Evolutionary conservation across 2,888 invertebrate species (phyloP), one percentile per base, ranked within the genome.

Genomic region (Rhabditoides inermis): DNA sequence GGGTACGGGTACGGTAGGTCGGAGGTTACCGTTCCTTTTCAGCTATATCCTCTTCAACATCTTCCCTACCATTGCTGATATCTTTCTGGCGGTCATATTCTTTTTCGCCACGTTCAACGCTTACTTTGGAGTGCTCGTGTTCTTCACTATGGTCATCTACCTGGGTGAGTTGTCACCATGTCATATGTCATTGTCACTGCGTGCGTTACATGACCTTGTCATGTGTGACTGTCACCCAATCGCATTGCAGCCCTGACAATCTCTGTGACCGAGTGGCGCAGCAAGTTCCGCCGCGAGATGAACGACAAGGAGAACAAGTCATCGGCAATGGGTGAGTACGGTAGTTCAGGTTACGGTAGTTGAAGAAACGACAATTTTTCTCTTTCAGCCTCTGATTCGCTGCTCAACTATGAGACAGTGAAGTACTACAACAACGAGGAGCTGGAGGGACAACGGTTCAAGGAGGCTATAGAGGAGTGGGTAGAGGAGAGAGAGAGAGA

Each of bases 401-500:
- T 98, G 49, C 82, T 95, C 15, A 98, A 98, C 81, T 95, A 90
- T 79, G 95, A 98, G 81, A 95, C 95, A 0, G 95, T 82, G 0
- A 98, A 98, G 77, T 95, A 95, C 79, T 95, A 94, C 77, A 88
- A 88, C 4, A 91, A 90, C 1, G 94, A 95, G 77, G 77, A 83
- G 1, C 94, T 90, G 78, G 95, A 98, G 81, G 88, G 90, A 0
- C 79, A 86, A 15, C 83, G 86, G 12, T 95, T 90, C 76, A 82
- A 84, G 60, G 85, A 85, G 20, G 86, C 90, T n/a, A 88, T 95
- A 66, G 76, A 86, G 2, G 84, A 85, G 58, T 94, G 39, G 41
- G 45, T 45, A n/a, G n/a, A n/a, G n/a, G n/a, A n/a, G n/a, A n/a
- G n/a, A n/a, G n/a, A n/a, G n/a, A n/a, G n/a, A n/a, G n/a, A n/a